Base-by-base conservation (phyloP, 37 sponge, comb jelly and placozoan species). In the Ianthella basta region DNA sequence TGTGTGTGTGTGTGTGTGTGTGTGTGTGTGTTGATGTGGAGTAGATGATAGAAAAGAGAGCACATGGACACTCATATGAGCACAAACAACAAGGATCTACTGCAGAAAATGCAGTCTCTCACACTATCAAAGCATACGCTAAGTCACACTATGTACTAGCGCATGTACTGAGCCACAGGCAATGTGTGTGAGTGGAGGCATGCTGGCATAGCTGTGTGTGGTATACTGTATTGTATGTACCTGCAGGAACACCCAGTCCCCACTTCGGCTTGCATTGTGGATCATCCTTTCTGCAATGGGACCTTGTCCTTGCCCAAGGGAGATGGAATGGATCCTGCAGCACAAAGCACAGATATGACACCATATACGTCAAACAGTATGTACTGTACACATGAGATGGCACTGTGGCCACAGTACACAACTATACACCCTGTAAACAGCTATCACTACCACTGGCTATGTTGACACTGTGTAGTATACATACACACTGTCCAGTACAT, bases 281-380 rank as follows among this genome's bases (percentile, higher is more conserved):
- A 99, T 95, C 91, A 99, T 85, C 33, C 88, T 97, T 84, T 95
- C 97, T 53, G 99, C 99, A 44, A 97, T 89, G 15, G 99, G 99
- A n/a, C 99, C 99, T 72, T 96, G 98, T 15, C 99, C 99, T 75
- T 99, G 99, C 35, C 99, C 99, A 35, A 99, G 92, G 23, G 99
- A 99, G 29, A 99, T 99, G 33, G 99, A 81, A 63, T 95, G 94
- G 80, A 99, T 87, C 54, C 89, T 93, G 70, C 70, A 69, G 70
- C 36, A 67, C 30, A 35, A 12, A 66, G 19, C 0, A 37, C 23
- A n/a, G 5, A 13, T n/a, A n/a, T 37, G 38, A 35, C 29, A 73
- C 39, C 6, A 6, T 12, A 6, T 73, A 55, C 24, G 37, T 55
- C 67, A 40, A 29, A n/a, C 50, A 30, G 53, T 66, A 56, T 57